Conservation (phyloP, 2,113 vertebrate species). For the Phylloscopus trochilus region DNA sequence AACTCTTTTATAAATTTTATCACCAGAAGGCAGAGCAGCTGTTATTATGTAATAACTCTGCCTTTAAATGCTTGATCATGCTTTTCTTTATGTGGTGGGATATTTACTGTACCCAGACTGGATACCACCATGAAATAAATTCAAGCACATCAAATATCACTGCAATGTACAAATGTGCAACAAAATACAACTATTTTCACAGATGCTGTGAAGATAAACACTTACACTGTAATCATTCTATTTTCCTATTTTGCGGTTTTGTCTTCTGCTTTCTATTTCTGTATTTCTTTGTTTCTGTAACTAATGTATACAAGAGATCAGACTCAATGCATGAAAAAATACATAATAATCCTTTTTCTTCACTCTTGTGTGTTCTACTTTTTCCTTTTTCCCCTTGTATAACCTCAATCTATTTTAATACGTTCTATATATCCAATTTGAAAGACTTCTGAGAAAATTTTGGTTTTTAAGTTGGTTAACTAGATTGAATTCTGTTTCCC, state of each 20-base stretch:
- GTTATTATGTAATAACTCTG: not conserved
- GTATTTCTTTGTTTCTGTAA: not conserved
- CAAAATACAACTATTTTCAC: not conserved
- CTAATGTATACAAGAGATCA: not conserved
- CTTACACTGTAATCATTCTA: not conserved
- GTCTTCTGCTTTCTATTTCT: not conserved
- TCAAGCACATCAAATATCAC: not conserved
- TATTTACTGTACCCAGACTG: not conserved
- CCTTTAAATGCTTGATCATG: not conserved
- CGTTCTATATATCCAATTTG: not conserved
- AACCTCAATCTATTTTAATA: not conserved
- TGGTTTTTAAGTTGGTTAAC: not conserved
- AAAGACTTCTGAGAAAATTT: not conserved
- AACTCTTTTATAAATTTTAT: constrained; percentile 14
- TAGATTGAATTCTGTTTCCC: not conserved
- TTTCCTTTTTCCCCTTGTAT: not conserved
- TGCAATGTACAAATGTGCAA: not conserved
- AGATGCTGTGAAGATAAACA: not conserved
- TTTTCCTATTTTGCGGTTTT: not conserved
- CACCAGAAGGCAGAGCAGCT: not conserved
- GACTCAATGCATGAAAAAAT: not conserved
- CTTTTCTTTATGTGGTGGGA: not conserved
- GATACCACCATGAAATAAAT: not conserved
- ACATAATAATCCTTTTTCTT: not conserved
- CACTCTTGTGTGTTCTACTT: not conserved